Evolutionary conservation across 2,113 vertebrate genomes (phyloP).

Genomic region (Himantopus leucocephalus): DNA sequence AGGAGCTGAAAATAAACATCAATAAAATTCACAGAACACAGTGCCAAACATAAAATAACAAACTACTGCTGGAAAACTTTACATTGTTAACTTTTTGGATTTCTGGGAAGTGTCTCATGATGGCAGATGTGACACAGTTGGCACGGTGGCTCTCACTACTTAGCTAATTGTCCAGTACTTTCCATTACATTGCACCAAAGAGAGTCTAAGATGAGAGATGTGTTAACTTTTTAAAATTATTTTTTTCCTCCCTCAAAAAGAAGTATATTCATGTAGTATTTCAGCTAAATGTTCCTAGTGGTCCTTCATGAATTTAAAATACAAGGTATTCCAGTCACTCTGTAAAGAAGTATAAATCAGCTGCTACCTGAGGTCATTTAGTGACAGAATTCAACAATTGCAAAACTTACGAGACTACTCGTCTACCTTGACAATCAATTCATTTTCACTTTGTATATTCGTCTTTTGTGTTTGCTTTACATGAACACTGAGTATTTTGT

Average conservation of each 20-base stretch:
- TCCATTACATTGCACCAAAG: neutral
- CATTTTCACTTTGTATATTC: neutral
- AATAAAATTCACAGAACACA: neutral
- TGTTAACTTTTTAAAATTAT: neutral
- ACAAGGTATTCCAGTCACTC: neutral
- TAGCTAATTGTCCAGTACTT: neutral
- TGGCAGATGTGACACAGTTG: neutral
- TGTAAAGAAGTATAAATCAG: neutral
- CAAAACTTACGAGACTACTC: neutral
- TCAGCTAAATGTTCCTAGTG: neutral
- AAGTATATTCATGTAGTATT: neutral
- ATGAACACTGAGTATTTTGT: neutral
- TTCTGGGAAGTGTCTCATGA: neutral
- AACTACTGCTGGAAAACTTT: neutral
- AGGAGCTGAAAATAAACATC: neutral
- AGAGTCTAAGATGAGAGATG: neutral
- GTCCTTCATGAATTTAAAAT: neutral
- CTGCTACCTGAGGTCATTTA: neutral
- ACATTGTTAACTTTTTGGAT: neutral
- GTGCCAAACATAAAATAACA: neutral
- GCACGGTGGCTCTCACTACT: neutral
- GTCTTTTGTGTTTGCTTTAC: neutral
- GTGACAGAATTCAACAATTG: neutral
- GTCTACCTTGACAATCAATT: neutral
- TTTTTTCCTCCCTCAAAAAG: neutral